Evolutionary conservation across 2,888 invertebrate species (phyloP), one percentile per base, ranked within the genome.

Genomic region (Sinelater perroti): DNA sequence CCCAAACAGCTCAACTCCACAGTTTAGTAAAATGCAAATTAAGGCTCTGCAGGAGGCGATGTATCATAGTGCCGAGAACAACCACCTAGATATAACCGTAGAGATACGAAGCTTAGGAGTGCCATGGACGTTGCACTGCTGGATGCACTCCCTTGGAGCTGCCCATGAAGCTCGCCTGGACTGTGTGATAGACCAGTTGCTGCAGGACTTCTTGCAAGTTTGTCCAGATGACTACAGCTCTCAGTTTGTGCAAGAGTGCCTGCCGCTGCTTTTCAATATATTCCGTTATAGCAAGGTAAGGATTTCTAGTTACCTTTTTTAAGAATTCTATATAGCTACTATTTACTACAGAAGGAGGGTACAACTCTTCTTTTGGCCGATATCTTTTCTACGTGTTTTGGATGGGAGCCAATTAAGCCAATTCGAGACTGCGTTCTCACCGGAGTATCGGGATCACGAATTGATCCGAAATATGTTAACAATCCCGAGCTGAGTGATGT

Each of bases 1-100:
- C 49, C 60, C 70, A 28, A 67, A 72, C 10, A 73, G 63, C 68
- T 62, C 80, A 2, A 74, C 83, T 28, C 72, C 75, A n/a, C 80
- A 81, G 56, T 83, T 92, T 71, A 91, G 86, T 66, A 94, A 94
- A 78, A 84, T 87, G 21, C 93, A 95, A 79, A 87, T 90, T 64
- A 88, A 93, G 67, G 88, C 91, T 33, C 80, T 95, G 55, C 93
- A 95, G 72, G 95, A 95, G 77, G 94, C 95, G 14, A 92, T 96
- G 92, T 96, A 95, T 74, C 94, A 94, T 73, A 93, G 93, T 60
- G 91, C 94, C 0, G 95, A 95, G 78, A 93, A 92, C 74, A 93
- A 93, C 70, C 91, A 94, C 76, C 81, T 95, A 53, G 95, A 95
- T 72, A 91, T 95, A 64, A 94, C 95, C 0, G 83, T 95, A 70